Base-by-base conservation (phyloP, 2,113 vertebrate species). In the Herpailurus yagouaroundi region DNA sequence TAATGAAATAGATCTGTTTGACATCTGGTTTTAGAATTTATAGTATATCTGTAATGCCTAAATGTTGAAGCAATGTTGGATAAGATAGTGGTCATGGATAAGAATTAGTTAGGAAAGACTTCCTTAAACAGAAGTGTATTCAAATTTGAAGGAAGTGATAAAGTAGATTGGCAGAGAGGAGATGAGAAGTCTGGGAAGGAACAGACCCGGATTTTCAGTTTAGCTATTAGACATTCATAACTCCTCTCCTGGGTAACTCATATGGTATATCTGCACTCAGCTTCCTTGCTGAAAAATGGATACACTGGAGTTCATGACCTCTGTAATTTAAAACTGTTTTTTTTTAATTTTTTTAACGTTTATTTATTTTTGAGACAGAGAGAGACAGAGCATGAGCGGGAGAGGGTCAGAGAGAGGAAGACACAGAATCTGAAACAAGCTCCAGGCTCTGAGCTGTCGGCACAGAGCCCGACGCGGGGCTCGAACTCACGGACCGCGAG, bases 281-380 rank as follows among this genome's bases (percentile, higher is more conserved):
- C 4, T 71, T 73, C 36, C 25, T 11, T 29, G 14, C 1, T 69
- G 33, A 77, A 36, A 76, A 55, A 29, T 45, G 12, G 27, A n/a
- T 55, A 33, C 6, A 4, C 48, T 89, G 7, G 71, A 91, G 60
- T 36, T 36, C 31, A 92, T 73, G 5, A 84, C 11, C 57, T 89
- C 12, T 57, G 38, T 36, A 66, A 16, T 50, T 87, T 95, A 33
- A 91, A 93, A 92, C 27, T 69, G 3, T 85, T 81, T 45, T 45
- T 8, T 45, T 45, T 45, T 1, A 7, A 41, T 45, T 45, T 45
- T 45, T 45, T 45, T 9, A 45, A 45, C 7, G 0, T 45, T 45
- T 45, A 45, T 45, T 45, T 45, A 45, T 45, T 45, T 45, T 45
- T 45, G 45, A 45, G 45, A 45, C 45, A 45, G 7, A 45, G 45